Evolutionary conservation across 2,797 vertebrate genomes (phyloP), one percentile per base, ranked within the genome.

Genomic region (Esox lucius): DNA sequence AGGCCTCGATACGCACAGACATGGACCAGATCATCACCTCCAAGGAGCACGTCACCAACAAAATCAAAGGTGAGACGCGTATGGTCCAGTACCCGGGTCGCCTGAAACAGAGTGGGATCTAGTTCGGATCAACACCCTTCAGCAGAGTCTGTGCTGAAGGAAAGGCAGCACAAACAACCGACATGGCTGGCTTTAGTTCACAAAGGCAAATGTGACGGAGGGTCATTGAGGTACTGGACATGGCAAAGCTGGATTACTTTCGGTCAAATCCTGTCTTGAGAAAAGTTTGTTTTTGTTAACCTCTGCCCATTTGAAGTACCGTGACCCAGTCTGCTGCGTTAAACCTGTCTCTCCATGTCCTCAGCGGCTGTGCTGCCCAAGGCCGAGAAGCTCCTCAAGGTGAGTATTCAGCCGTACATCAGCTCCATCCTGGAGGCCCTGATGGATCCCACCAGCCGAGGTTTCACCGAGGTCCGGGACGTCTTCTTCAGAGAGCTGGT

Each of bases 1-100:
- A 97, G 81, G 91, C 95, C 13, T 88, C 90, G 78, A 96, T 98
- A 80, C 94, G 96, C 73, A 97, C 95, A 0, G 96, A 99, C 89
- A 96, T 99, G 96, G 97, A 99, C 90, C 97, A 99, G 92, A 96
- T 99, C 82, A 97, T 98, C 87, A 95, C 96, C 15, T 97, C 97
- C 39, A 98, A 98, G 89, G 97, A 99, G 81, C 96, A 98, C 16
- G 86, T 99, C 87, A 95, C 93, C 87, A 95, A 90, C 94, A 98
- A 98, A 91, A 96, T 99, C 86, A 81, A 72, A 96, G 89, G 94
- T 96, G 82, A 74, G 26, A 6, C 19, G 3, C n/a, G 24, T 16
- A 15, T 56, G 19, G 53, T 56, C n/a, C 53, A 56, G 22, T 2
- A 46, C 6, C 9, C 12, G 42, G 42, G 3, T 46, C 1, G 2